phyloP scores from a whole-genome alignment of 2,888 invertebrate genomes.

The Epirrhoe tristata region DNA sequence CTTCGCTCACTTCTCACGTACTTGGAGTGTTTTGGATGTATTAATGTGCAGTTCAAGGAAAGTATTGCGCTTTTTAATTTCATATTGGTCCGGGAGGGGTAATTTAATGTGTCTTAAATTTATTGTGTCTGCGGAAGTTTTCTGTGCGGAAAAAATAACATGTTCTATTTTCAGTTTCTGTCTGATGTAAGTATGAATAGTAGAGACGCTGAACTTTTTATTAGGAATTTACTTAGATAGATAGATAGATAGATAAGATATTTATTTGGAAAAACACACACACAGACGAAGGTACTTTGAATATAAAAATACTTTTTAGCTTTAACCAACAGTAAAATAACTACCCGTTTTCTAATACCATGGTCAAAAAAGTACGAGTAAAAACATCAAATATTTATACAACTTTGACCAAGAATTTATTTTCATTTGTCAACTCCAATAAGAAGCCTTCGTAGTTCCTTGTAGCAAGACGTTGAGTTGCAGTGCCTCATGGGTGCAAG shows the following conservation, averaged over 20 bases:
- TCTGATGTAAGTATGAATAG: neutral
- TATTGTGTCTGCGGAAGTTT: slow-evolving; percentile 12
- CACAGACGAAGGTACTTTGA: no score
- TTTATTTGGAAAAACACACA: no score
- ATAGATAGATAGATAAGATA: no score
- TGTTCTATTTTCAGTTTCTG: neutral
- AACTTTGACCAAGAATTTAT: no score
- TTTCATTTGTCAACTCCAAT: slow-evolving; percentile 17
- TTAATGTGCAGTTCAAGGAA: slow-evolving; percentile 51
- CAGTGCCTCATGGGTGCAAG: slow-evolving; percentile 41
- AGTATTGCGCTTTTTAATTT: slow-evolving; percentile 43
- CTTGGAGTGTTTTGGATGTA: slow-evolving; percentile 56
- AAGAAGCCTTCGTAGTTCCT: slow-evolving; percentile 34
- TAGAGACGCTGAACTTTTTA: no score
- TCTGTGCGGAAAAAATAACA: neutral
- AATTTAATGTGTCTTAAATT: slow-evolving; percentile 39
- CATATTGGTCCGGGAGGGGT: slow-evolving; percentile 39
- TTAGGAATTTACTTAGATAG: no score
- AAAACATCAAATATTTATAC: no score
- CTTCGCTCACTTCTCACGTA: slow-evolving; percentile 71
- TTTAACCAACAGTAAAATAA: no score
- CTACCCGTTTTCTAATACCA: no score
- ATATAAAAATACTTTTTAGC: no score
- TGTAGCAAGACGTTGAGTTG: slow-evolving; percentile 22
- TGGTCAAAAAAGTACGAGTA: no score